Conservation (phyloP, 2,113 vertebrate species). For the Phalacrocorax pelagicus region DNA sequence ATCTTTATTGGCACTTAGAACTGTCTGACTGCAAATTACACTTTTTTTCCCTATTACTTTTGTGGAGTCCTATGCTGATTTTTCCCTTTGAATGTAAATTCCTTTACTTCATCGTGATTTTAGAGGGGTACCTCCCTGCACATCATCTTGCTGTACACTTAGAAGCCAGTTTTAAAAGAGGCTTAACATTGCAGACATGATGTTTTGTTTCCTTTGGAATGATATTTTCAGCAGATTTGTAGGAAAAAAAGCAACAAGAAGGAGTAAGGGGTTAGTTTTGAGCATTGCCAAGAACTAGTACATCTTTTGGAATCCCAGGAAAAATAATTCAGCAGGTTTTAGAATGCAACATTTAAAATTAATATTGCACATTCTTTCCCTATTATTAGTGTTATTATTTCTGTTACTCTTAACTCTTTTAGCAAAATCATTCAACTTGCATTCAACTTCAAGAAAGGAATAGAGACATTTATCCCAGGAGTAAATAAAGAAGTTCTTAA, state of each 20-base stretch:
- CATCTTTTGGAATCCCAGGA: slow-evolving; percentile 37
- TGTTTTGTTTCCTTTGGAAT: slow-evolving; percentile 49
- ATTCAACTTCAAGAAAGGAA: neutral
- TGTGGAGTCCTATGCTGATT: neutral
- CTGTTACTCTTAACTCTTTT: neutral
- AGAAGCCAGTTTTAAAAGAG: neutral
- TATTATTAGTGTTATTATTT: slow-evolving; percentile 4
- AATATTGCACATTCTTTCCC: slow-evolving; percentile 31
- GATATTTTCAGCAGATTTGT: slow-evolving; percentile 33
- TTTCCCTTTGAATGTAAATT: neutral
- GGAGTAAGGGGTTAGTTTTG: neutral
- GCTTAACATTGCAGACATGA: neutral
- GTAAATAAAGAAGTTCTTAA: neutral
- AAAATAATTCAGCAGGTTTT: slow-evolving; percentile 58
- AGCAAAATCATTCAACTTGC: neutral
- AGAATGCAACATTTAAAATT: slow-evolving; percentile 44
- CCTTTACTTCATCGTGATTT: neutral
- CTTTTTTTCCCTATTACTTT: neutral
- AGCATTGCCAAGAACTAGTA: slow-evolving; percentile 42
- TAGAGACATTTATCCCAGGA: neutral
- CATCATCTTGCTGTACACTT: neutral
- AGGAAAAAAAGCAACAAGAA: slow-evolving; percentile 43
- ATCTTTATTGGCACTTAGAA: neutral
- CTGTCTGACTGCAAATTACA: neutral
- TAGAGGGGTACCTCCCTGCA: neutral